These are phyloP conservation scores for Zaprionus gabonicus DNA, from an alignment of 1,140 invertebrate species.

Conservation along the genomic window DNA sequence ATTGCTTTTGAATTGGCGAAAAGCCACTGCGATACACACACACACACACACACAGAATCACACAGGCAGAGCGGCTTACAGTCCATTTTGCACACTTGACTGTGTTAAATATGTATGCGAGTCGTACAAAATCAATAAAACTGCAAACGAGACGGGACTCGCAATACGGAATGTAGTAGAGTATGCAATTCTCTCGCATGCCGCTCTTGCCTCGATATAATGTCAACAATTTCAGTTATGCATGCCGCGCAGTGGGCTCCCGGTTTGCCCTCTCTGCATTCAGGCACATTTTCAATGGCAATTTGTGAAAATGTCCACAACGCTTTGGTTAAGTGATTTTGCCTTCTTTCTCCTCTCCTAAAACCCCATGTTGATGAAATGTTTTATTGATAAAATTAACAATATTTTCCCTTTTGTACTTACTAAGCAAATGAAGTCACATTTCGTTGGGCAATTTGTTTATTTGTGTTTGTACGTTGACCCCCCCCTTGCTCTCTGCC, in stretches of 20 bases:
- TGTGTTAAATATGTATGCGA: slow-evolving; percentile 56
- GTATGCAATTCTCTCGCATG: neutral
- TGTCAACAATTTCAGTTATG: slow-evolving; percentile 68
- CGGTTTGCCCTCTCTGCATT: slow-evolving; percentile 2
- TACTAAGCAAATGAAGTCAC: slow-evolving; percentile 60
- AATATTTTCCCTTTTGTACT: slow-evolving; percentile 4
- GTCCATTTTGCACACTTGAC: slow-evolving; percentile 60
- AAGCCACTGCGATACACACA: neutral
- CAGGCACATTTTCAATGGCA: slow-evolving; percentile 57
- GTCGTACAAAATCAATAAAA: slow-evolving; percentile 76
- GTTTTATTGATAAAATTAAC: slow-evolving; percentile 68
- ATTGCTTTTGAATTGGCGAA: slow-evolving; percentile 57
- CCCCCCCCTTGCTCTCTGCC: neutral
- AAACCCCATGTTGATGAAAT: slow-evolving; percentile 61
- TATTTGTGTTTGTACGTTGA: slow-evolving; percentile 16
- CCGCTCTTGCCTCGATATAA: slow-evolving; percentile 37
- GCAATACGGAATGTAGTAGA: neutral
- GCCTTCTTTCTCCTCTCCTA: neutral
- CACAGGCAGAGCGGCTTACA: slow-evolving; percentile 8
- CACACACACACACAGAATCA: neutral
- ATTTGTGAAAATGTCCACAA: slow-evolving; percentile 65
- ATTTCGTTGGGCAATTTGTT: slow-evolving; percentile 36
- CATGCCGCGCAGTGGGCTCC: neutral
- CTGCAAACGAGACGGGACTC: slow-evolving; percentile 32
- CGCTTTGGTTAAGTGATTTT: slow-evolving; percentile 53